phyloP scores from a whole-genome alignment of 2,797 vertebrate species.

The Ispidina picta region DNA sequence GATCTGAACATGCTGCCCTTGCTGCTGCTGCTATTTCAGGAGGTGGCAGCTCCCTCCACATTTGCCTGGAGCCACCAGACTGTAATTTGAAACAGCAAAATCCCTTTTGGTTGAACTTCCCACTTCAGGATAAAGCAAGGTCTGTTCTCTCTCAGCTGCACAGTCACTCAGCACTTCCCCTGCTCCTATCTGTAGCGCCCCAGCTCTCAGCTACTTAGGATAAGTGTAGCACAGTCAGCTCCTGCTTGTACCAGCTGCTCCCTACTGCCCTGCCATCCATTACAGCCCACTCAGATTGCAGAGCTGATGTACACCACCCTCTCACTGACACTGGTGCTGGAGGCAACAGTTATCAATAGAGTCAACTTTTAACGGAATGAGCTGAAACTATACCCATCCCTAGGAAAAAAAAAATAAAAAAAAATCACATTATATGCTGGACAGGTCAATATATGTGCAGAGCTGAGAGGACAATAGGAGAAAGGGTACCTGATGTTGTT shows the following conservation, averaged over 20 bases:
- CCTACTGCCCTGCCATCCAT: not conserved
- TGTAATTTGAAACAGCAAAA: constrained; percentile 61
- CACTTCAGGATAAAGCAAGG: constrained; percentile 55
- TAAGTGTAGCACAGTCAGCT: constrained; percentile 21
- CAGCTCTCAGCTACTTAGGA: constrained; percentile 18
- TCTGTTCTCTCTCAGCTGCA: constrained; percentile 57
- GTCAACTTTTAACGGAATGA: not conserved
- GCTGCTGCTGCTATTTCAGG: constrained; percentile 49
- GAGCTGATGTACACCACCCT: not conserved
- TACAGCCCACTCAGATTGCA: not conserved
- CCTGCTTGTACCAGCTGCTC: not conserved
- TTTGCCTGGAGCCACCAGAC: constrained; percentile 25
- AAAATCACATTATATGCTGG: not conserved
- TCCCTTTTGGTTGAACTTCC: constrained; percentile 49
- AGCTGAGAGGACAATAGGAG: not conserved
- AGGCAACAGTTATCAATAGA: not conserved
- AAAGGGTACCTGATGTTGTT: not conserved
- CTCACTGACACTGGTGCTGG: not conserved
- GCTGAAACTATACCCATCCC: not conserved
- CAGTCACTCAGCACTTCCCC: constrained; percentile 49
- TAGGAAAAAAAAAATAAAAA: not conserved
- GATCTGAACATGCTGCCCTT: not conserved
- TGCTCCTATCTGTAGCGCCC: not conserved
- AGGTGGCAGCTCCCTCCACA: constrained; percentile 11
- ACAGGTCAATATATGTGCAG: not conserved